These are phyloP conservation scores for Ennomos erosarius DNA, from an alignment of 2,888 invertebrate genomes.

Conservation along the genomic window DNA sequence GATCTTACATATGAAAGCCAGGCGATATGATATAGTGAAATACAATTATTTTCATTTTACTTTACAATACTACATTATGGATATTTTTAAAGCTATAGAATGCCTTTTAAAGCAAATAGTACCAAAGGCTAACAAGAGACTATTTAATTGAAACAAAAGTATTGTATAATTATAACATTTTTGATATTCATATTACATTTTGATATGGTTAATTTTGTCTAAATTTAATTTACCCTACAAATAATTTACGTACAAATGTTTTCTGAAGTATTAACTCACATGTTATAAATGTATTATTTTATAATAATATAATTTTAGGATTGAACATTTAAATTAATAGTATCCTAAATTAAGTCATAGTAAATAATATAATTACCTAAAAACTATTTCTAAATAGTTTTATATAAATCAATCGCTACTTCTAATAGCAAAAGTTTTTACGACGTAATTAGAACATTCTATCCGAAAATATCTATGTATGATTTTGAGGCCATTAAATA, in stretches of 20 bases:
- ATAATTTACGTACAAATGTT: slow-evolving; percentile 18
- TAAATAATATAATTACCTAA: not conserved
- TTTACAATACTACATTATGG: slow-evolving; percentile 19
- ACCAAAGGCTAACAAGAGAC: slow-evolving; percentile 21
- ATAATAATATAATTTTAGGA: too few species aligned
- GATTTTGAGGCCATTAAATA: slow-evolving; percentile 60
- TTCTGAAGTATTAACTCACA: slow-evolving; percentile 10
- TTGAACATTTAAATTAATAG: not conserved
- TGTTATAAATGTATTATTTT: not conserved
- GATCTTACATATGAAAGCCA: slow-evolving; percentile 63
- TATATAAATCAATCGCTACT: slow-evolving; percentile 1
- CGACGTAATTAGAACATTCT: slow-evolving; percentile 64
- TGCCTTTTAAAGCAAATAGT: slow-evolving; percentile 28
- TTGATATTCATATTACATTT: slow-evolving; percentile 15
- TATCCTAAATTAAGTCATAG: slow-evolving; percentile 4
- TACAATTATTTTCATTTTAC: slow-evolving; percentile 27
- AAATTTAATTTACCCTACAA: slow-evolving; percentile 33
- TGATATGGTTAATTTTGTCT: slow-evolving; percentile 41
- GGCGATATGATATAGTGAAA: slow-evolving; percentile 51
- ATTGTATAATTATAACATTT: slow-evolving; percentile 2
- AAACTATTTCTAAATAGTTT: not conserved
- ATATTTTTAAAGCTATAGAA: slow-evolving; percentile 30
- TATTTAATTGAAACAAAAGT: slow-evolving; percentile 1
- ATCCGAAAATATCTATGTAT: slow-evolving; percentile 77
- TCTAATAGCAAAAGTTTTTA: slow-evolving; percentile 21